Base-by-base conservation (phyloP, 2,113 vertebrate species). In the Gavialis gangeticus region DNA sequence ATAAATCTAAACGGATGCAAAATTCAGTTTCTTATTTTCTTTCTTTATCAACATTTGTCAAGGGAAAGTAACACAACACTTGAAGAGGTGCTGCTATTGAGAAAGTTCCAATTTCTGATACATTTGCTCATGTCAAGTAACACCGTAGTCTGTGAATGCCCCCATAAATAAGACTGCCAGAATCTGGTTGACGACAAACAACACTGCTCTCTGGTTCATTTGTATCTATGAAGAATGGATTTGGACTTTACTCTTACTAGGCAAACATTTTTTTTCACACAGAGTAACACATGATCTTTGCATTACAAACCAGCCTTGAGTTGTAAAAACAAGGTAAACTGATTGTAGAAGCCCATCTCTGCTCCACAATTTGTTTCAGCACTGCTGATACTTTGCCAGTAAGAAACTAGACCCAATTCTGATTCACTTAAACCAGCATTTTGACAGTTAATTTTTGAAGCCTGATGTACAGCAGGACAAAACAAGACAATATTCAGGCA, bases 21-120 rank as follows among this genome's bases (percentile, higher is more conserved):
- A 54, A 58, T 5, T 82, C 54, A 63, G 25, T 19, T 77, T 71
- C 66, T 67, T 37, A 55, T 30, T 67, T 95, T 85, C 22, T 90
- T 85, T 28, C 28, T 63, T 90, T 89, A 69, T 56, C 84, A 84
- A 11, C n/a, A 12, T 24, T 71, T 82, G 58, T 6, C 63, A 81
- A 59, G 73, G 59, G 76, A 46, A 88, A 83, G 37, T 7, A 73
- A 12, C 56, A 54, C 0, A 1, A 34, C 9, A 60, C 46, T 37
- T 56, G 77, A 17, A 56, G 46, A 66, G 77, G 37, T 21, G 8
- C 46, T 56, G 54, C 27, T 58, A 34, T 79, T 37, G 55, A 88
- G 25, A 89, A 69, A 71, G 22, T 1, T 4, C 27, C 16, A 2
- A 0, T 0, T 78, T 78, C 84, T 85, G 16, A 8, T 69, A 46